A percentile compares a stretch with the other conserved stretches of the same genome.
Evolutionary conservation across 2,797 vertebrate species (phyloP).

Genomic region (Halcyon badia): DNA sequence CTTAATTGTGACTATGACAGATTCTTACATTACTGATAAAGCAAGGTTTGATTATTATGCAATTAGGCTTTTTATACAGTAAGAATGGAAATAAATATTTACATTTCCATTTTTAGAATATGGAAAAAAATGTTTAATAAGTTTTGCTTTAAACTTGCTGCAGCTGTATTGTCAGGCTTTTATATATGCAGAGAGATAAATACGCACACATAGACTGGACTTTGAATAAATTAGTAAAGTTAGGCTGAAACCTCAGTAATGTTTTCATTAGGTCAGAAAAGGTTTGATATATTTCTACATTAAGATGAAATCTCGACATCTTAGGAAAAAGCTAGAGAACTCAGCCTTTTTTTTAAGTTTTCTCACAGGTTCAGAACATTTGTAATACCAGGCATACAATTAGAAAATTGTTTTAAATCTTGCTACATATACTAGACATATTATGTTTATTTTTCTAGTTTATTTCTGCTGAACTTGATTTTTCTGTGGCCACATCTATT

Average conservation of each 20-base stretch:
- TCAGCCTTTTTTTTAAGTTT: neutral
- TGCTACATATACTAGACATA: neutral
- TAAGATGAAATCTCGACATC: neutral
- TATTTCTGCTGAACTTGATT: neutral
- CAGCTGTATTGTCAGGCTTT: neutral
- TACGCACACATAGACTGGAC: fast-evolving
- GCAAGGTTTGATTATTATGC: neutral
- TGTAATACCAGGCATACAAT: neutral
- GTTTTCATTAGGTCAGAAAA: neutral
- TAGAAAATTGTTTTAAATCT: neutral
- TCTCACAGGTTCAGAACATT: neutral
- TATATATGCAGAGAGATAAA: neutral
- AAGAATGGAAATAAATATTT: neutral
- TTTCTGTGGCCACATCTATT: neutral
- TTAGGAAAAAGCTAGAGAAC: neutral
- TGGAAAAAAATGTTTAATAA: neutral
- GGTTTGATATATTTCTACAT: neutral
- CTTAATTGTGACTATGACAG: neutral
- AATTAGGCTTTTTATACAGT: neutral
- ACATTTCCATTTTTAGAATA: neutral
- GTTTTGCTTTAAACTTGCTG: neutral
- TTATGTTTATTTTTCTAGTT: too few relatives aligned
- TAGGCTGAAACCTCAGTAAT: neutral
- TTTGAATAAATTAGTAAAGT: neutral
- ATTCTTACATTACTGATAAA: neutral